Base-by-base conservation (phyloP, 2,113 vertebrate genomes). In the Passerina amoena region DNA sequence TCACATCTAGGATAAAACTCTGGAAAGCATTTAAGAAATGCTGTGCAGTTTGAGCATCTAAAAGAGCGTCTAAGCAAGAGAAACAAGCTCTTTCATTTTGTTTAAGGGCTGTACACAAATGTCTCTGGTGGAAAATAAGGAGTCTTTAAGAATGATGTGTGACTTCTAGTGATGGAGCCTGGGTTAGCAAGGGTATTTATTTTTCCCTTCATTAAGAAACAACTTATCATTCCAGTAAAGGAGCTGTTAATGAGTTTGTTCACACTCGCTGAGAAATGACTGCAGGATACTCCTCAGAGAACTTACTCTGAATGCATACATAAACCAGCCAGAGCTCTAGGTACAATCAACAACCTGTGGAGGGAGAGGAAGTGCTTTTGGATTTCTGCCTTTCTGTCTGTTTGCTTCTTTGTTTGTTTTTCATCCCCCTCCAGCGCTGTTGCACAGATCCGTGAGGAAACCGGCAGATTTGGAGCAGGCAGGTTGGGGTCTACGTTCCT, bases 191-290 rank as follows among this genome's bases (percentile, higher is more conserved):
- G 94, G 92, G 96, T 97, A 97, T 97, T 97, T 97, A 97, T 97
- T 97, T 97, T 97, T 97, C 97, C 95, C 96, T 97, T 97, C 97
- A 97, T 97, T 97, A 97, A 96, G 96, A 97, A 97, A 96, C 97
- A 97, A 97, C 97, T 97, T 97, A 97, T 97, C 97, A 97, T 97
- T 96, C 96, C 86, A 94, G 95, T 96, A 97, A 97, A 97, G 96
- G 95, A 97, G 96, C 95, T 97, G 97, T 96, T 97, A 97, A 97
- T 97, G 97, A 97, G 97, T 97, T 97, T 97, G 97, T 97, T 97
- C 96, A 96, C 97, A 97, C 96, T 97, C n/a, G 73, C 96, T 97
- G 96, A 97, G 96, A 97, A 97, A 97, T 96, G 96, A 96, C 96
- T 97, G 96, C 94, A 96, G 96, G 97, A 96, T 97, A 96, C 92